phyloP scores from a whole-genome alignment of 2,888 invertebrate genomes.

The Norana najaformis region DNA sequence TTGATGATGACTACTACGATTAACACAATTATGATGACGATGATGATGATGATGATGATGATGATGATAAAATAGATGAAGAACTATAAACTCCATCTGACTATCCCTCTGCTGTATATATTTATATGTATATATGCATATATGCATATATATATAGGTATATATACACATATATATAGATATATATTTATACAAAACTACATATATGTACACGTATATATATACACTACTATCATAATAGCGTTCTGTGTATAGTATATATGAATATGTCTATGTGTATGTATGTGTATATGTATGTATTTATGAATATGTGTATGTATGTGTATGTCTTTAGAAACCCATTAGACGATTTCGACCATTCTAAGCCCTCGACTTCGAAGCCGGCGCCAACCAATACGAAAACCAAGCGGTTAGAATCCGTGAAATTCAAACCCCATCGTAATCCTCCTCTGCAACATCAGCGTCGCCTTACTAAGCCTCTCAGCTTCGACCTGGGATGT shows the following conservation, averaged over 20 bases:
- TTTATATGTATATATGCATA: not conserved
- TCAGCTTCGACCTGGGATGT: not conserved
- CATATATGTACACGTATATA: not conserved
- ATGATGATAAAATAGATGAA: too few species aligned
- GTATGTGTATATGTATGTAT: too few species aligned
- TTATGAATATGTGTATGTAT: too few species aligned
- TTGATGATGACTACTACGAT: too few species aligned
- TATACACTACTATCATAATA: not conserved
- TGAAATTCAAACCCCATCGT: not conserved
- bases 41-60: too few species aligned
- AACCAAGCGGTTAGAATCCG: not conserved
- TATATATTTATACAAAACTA: not conserved
- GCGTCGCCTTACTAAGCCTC: not conserved
- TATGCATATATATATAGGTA: not conserved
- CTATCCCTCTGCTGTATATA: too few species aligned
- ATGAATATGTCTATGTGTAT: not conserved
- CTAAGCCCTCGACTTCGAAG: not conserved
- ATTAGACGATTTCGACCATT: slow-evolving; percentile 13
- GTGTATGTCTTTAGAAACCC: not conserved
- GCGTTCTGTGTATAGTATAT: too few species aligned
- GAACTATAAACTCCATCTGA: too few species aligned
- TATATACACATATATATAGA: not conserved
- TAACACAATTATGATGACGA: too few species aligned
- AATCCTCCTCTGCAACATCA: not conserved
- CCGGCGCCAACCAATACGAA: not conserved